Evolutionary conservation across 2,888 invertebrate species (phyloP), one percentile per base, ranked within the genome.

Genomic region (Cremastinae sp.): DNA sequence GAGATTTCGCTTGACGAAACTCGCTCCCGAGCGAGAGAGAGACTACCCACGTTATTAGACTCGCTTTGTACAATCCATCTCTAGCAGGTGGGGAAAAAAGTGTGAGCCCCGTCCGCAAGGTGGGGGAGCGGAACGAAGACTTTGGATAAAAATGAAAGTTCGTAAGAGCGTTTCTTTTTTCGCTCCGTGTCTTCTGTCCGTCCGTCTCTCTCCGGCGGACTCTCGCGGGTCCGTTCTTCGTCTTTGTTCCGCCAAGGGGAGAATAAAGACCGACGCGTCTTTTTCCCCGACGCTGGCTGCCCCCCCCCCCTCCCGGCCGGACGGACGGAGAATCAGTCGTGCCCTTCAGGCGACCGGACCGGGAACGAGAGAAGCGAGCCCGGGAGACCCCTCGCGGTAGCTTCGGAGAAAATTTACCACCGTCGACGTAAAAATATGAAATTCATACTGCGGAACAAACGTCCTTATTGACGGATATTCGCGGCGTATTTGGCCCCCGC

Each of bases 71-170:
- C 56, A 51, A 10, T 69, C 58, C 41, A n/a, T 66, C 64, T 58
- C 41, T 41, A 36, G 28, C 18, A 28, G 49, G n/a, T 18, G 36
- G 58, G 41, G 41, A 28, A 43, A 14, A n/a, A 34, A 54, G 18
- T 12, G 14, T 5, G 47, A 14, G 47, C 1, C 22, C 5, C 4
- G 28, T 20, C 28, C 9, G 20, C 16, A n/a, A n/a, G 14, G 62
- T 62, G 58, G 58, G 58, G 49, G 56, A 56, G 58, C 47, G 49
- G 56, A 56, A 54, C 2, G 5, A 5, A 28, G 54, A 36, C 43
- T 65, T 78, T 74, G 78, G 70, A 76, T 79, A 78, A 76, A 80
- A 81, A 81, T 78, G 79, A 80, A 80, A 80, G 80, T 80, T 80
- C 76, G 65, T 61, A 69, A 71, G 73, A 68, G 73, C 72, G 38